Evolutionary conservation across 1,140 invertebrate species (phyloP), one percentile per base, ranked within the genome.

Genomic region (Camponotus floridanus): DNA sequence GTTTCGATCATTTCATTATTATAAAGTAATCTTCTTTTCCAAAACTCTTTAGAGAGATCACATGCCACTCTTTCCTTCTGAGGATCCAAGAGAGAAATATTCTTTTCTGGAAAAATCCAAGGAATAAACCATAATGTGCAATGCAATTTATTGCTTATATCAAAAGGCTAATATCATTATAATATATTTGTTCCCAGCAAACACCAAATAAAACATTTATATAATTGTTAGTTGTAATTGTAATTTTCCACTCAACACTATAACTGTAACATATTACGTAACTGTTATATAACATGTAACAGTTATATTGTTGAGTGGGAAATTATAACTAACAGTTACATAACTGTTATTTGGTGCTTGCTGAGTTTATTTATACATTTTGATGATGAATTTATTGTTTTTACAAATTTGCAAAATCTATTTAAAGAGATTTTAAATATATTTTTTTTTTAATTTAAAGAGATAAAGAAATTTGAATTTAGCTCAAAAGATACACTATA

Each of bases 21-120:
- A 55, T 26, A 1, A 21, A 86, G 21, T 13, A n/a, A 26, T 55
- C 68, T 48, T 48, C 57, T 48, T 70, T 70, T 86, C 88, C 88
- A 81, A 70, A 13, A 31, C 2, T 33, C 67, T 48, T 0, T 1
- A 1, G 21, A n/a, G 6, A 13, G 13, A 70, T 36, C n/a, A 13
- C 39, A 9, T 11, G 9, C 18, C 7, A 9, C 13, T 39, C 0
- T 33, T 33, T 39, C 4, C 9, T 86, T 36, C 65, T 59, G 9
- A 31, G 36, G 3, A 55, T 62, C 4, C 15, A 21, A 36, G 11
- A 80, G 1, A 4, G 3, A 4, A 33, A 5, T 11, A 11, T 48
- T 26, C 61, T n/a, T 7, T 74, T 73, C 15, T 39, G 7, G 18
- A 5, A 51, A 18, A 36, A 55, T 13, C 8, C n/a, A 7, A 15